Evolutionary conservation across 2,113 vertebrate species (phyloP).

Genomic region (Raja brachyura): DNA sequence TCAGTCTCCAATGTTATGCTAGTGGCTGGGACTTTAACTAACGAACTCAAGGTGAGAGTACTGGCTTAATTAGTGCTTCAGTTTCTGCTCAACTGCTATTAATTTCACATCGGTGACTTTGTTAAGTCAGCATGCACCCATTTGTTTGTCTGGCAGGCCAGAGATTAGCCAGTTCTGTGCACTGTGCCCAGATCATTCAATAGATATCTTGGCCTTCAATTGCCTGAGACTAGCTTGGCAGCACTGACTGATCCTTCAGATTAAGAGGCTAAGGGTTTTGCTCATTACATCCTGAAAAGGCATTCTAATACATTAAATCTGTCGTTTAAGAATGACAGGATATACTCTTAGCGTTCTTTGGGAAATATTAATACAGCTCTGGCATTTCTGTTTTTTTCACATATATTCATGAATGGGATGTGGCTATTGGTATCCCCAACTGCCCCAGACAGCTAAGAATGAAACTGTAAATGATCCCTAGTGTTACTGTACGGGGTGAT

Average conservation of each 20-base stretch:
- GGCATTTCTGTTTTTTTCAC: not conserved
- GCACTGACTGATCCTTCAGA: not conserved
- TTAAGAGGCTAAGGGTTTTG: not conserved
- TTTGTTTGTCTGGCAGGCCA: not conserved
- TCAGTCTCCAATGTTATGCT: too few relatives aligned
- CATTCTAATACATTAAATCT: slow-evolving; percentile 7
- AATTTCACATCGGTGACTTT: not conserved
- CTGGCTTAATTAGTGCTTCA: not conserved
- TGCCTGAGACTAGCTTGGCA: not conserved
- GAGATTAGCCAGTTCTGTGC: not conserved
- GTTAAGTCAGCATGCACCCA: not conserved
- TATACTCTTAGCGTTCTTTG: not conserved
- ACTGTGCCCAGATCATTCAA: not conserved
- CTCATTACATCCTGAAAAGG: not conserved
- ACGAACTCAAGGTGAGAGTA: too few relatives aligned
- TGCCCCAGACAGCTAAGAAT: too few relatives aligned
- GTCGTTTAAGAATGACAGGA: not conserved
- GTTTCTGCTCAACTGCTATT: not conserved
- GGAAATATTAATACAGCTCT: not conserved
- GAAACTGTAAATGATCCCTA: too few relatives aligned
- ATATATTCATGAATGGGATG: not conserved
- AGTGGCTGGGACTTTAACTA: too few relatives aligned
- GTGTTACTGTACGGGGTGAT: too few relatives aligned
- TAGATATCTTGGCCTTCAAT: not conserved
- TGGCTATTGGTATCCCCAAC: too few relatives aligned